Evolutionary conservation across 2,888 invertebrate genomes (phyloP).

Genomic region (Limnephilus marmoratus): DNA sequence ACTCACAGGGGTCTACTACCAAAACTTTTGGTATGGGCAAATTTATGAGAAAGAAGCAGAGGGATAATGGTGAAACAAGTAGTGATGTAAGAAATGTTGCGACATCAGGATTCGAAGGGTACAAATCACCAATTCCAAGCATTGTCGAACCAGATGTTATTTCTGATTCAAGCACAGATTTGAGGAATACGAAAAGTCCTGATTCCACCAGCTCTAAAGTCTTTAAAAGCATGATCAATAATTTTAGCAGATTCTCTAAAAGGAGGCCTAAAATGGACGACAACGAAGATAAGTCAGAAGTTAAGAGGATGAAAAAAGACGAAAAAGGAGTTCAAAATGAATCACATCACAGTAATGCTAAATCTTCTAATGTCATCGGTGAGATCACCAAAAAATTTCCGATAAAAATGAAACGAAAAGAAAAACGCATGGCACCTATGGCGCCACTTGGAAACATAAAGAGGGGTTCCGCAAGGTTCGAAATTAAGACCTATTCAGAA

Average conservation of each 20-base stretch:
- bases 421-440: slow-evolving; percentile 60
- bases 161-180: slow-evolving; percentile 29
- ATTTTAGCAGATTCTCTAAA: slow-evolving; percentile 61
- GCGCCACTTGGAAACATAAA: slow-evolving; percentile 58
- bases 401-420: slow-evolving; percentile 48
- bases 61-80: slow-evolving; percentile 13
- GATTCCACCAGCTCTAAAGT: slow-evolving; percentile 59
- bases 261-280: slow-evolving; percentile 23
- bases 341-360: neutral
- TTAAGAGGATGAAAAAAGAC: slow-evolving; percentile 44
- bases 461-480: slow-evolving; percentile 70
- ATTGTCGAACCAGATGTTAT: slow-evolving; percentile 30
- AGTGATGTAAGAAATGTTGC: neutral
- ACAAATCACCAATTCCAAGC: slow-evolving; percentile 35
- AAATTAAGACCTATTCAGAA: slow-evolving; percentile 74
- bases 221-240: slow-evolving; percentile 57
- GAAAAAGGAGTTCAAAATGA: slow-evolving; percentile 18
- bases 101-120: slow-evolving; percentile 25
- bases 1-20: neutral
- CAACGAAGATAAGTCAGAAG: neutral
- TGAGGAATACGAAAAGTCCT: slow-evolving; percentile 50
- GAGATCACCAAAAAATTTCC: slow-evolving; percentile 54
- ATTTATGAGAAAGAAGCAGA: slow-evolving; percentile 59
- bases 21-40: slow-evolving; percentile 63
- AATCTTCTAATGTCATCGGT: slow-evolving; percentile 40